Base-by-base conservation (phyloP, 2,888 invertebrate species). In the Ophonus ardosiacus region DNA sequence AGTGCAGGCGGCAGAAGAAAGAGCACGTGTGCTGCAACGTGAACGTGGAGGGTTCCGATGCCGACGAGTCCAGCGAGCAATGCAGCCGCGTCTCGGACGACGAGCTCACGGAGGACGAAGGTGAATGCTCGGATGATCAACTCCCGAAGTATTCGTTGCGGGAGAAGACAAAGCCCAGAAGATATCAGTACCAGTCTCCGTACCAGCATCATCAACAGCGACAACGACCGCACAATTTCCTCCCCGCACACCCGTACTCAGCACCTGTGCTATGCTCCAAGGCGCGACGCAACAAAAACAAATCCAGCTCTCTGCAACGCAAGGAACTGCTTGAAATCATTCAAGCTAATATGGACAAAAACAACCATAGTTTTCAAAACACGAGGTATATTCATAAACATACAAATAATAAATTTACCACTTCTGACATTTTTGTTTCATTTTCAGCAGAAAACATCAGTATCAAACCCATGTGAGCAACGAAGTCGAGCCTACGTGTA, bases 331-430 rank as follows among this genome's bases (percentile, higher is more conserved):
- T 97, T 87, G 96, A 97, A 92, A 96, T 97, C 89, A 96, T 97
- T 90, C 96, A 97, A 91, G 96, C 96, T 87, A 97, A 97, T 92
- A 97, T 97, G 97, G 97, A 97, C 91, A 97, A 96, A 92, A 97
- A 96, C 92, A 96, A 96, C 91, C 92, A 96, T 93, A 95, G 95
- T 94, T 96, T 96, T 94, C 96, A 96, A 93, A 93, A 95, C 90
- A 94, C 95, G 90, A 95, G 96, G 96, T 96, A 40, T 40, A 18
- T 74, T 43, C 40, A 0, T 51, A 51, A 51, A 51, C 13, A 51
- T 51, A 51, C 43, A 13, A 51, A 51, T 51, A 51, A 10, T 2
- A 8, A 6, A 6, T 13, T 43, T 3, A 51, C 8, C 7, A 56
- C 0, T n/a, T n/a, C 59, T 59, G 15, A 17, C 59, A 59, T n/a